Evolutionary conservation across 2,797 vertebrate genomes (phyloP).

Genomic region (Poecilia picta): DNA sequence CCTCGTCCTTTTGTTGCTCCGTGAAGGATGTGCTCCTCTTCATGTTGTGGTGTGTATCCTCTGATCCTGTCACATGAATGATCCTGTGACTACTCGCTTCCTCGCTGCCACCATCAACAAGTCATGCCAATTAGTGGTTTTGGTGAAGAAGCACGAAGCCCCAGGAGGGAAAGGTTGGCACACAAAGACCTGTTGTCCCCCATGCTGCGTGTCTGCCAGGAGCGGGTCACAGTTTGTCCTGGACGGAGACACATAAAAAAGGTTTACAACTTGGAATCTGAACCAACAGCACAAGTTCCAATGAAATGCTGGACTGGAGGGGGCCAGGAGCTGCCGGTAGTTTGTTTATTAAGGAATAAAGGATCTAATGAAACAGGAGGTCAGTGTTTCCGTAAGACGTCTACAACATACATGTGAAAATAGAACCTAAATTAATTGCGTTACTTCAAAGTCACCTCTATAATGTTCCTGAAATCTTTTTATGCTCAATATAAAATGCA

Average conservation of each 20-base stretch:
- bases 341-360: neutral
- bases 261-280: neutral
- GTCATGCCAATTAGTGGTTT: constrained; percentile 55
- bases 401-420: neutral
- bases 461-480: neutral
- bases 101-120: constrained; percentile 29
- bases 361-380: neutral
- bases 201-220: constrained; percentile 3
- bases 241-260: neutral
- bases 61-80: constrained; percentile 47
- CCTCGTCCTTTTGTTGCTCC: neutral
- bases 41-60: constrained; percentile 18
- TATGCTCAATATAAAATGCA: neutral
- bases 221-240: neutral
- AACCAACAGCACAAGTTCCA: neutral
- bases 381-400: neutral
- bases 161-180: constrained; percentile 14
- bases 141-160: constrained; percentile 36
- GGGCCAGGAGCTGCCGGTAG: neutral
- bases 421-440: neutral
- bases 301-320: neutral
- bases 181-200: constrained; percentile 46
- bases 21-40: constrained; percentile 5
- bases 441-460: no score
- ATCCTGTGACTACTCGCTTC: constrained; percentile 52